Conservation (phyloP, 2,797 vertebrate species). For the Phoeniculus purpureus region DNA sequence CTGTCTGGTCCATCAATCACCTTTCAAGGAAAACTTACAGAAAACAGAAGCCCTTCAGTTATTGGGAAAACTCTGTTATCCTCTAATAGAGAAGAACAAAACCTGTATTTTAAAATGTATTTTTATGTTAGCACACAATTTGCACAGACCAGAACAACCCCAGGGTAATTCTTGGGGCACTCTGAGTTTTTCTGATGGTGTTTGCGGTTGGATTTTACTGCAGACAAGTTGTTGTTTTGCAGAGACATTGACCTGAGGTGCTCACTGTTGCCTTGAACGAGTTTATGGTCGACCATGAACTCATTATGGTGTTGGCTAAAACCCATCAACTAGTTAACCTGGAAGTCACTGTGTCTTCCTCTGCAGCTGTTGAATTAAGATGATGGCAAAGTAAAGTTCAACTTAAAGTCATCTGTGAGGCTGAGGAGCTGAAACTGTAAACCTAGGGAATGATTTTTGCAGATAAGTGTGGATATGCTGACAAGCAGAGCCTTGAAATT, state of each 20-base stretch:
- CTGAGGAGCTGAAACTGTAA: background rate
- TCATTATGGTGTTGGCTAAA: background rate
- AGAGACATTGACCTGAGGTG: background rate
- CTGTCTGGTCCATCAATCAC: background rate
- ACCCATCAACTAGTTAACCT: background rate
- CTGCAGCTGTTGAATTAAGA: constrained; percentile 10
- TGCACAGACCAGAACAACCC: background rate
- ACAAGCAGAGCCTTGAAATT: constrained; percentile 16
- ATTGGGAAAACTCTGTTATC: background rate
- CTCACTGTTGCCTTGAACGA: background rate
- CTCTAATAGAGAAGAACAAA: background rate
- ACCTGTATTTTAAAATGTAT: background rate
- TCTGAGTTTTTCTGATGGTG: background rate
- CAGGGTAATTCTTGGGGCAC: background rate
- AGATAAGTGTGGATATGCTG: background rate
- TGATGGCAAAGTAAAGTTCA: constrained; percentile 15
- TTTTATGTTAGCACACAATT: background rate
- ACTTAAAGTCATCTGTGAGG: background rate
- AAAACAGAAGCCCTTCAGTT: background rate
- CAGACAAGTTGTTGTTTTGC: background rate
- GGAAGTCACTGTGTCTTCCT: background rate
- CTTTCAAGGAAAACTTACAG: background rate
- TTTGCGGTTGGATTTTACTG: background rate
- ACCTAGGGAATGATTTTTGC: constrained; percentile 3
- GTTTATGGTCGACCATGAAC: background rate